Evolutionary conservation across 35 echinoderm and acorn worm genomes (phyloP).

Genomic region (Apostichopus parvimensis): DNA sequence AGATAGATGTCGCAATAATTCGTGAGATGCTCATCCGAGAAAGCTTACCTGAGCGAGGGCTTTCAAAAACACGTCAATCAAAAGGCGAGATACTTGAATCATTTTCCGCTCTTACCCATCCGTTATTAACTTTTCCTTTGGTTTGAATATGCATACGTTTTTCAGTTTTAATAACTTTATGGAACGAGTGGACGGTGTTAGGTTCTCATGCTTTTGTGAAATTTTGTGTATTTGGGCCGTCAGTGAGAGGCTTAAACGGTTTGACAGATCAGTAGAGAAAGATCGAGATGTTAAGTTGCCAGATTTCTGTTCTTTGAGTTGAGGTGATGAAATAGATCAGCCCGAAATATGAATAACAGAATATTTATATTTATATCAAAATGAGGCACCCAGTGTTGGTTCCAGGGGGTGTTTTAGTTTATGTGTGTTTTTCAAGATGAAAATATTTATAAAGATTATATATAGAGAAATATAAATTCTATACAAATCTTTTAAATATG

Average conservation of each 20-base stretch:
- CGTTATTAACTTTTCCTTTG: constrained; percentile 48
- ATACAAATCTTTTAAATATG: too few relatives aligned
- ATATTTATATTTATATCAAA: constrained; percentile 31
- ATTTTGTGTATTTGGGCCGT: constrained; percentile 41
- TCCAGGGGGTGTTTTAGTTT: neutral
- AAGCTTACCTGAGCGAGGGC: constrained; percentile 52
- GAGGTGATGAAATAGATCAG: constrained; percentile 31
- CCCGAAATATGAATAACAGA: constrained; percentile 47
- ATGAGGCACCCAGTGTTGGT: neutral
- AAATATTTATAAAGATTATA: neutral
- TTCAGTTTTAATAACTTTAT: constrained; percentile 59
- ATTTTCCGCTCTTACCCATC: constrained; percentile 35
- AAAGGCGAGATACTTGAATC: constrained; percentile 49
- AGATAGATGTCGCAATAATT: constrained; percentile 60
- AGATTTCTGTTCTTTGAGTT: constrained; percentile 15
- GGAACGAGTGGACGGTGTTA: constrained; percentile 43
- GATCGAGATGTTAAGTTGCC: constrained; percentile 61
- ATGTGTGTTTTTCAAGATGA: neutral
- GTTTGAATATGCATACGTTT: constrained; percentile 29
- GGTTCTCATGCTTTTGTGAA: constrained; percentile 24
- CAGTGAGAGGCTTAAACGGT: constrained; percentile 56
- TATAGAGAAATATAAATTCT: too few relatives aligned
- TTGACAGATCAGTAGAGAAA: constrained; percentile 44
- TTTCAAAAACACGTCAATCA: constrained; percentile 61
- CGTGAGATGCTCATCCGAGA: constrained; percentile 38